Percentiles rank a stretch among this genome's conserved stretches.
phyloP scores from a whole-genome alignment of 2,888 invertebrate species.

The Rotaria socialis region DNA sequence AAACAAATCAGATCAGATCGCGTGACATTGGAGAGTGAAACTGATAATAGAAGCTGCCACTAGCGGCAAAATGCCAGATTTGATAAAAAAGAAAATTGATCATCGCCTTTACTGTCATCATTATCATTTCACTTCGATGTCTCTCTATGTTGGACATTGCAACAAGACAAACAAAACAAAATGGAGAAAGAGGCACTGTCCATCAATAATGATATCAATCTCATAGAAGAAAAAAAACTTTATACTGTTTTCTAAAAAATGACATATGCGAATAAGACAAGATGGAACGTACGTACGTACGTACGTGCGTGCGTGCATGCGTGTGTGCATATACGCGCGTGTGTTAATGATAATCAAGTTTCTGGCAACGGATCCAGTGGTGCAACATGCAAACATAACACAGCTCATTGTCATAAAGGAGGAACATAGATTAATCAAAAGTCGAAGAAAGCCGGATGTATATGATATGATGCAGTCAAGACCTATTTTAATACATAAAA shows the following conservation, averaged over 20 bases:
- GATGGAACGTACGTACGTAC: not conserved
- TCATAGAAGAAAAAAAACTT: no score
- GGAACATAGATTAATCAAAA: conserved; percentile 23
- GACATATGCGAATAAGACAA: not conserved
- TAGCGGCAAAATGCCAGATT: conserved; percentile 23
- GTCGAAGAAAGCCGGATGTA: conserved; percentile 19
- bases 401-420: conserved; percentile 26
- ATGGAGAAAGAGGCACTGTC: no score
- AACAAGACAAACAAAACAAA: not conserved
- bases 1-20: not conserved
- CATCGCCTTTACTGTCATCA: conserved; percentile 29
- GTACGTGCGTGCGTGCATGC: not conserved
- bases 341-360: conserved; percentile 29
- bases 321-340: conserved; percentile 7
- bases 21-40: conserved; percentile 5
- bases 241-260: no score
- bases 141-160: not conserved
- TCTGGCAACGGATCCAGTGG: conserved; percentile 26
- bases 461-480: conserved; percentile 13
- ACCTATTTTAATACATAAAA: not conserved
- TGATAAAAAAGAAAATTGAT: conserved; percentile 32
- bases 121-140: conserved; percentile 7
- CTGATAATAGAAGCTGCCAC: conserved; percentile 27
- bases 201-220: no score
- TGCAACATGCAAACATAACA: conserved; percentile 32